phyloP scores from a whole-genome alignment of 1,140 invertebrate species.

The Drosophila lacertosa region DNA sequence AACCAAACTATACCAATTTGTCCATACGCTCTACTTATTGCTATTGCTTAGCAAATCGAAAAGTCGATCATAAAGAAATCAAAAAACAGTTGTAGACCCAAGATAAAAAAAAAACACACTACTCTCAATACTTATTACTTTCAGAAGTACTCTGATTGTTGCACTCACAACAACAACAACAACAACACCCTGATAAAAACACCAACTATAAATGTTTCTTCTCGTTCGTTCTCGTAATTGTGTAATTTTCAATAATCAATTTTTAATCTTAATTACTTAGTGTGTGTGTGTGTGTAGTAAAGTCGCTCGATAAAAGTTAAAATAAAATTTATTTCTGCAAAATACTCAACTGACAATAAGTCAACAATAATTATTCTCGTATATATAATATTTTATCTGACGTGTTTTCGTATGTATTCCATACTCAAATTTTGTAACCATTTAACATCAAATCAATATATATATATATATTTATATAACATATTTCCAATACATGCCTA shows the following conservation, averaged over 20 bases:
- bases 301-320: slow-evolving; percentile 40
- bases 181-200: slow-evolving; percentile 12
- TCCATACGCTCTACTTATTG: slow-evolving; percentile 44
- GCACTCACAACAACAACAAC: no score
- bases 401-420: slow-evolving; percentile 60
- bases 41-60: slow-evolving; percentile 49
- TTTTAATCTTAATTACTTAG: slow-evolving; percentile 54
- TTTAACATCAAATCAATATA: slow-evolving; percentile 24
- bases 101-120: not conserved
- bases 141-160: slow-evolving; percentile 11
- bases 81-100: not conserved
- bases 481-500: slow-evolving; percentile 4
- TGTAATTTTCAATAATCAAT: slow-evolving; percentile 69
- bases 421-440: slow-evolving; percentile 44
- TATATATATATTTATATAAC: slow-evolving; percentile 21
- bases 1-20: slow-evolving; percentile 16
- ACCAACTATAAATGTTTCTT: slow-evolving; percentile 61
- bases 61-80: slow-evolving; percentile 42
- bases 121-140: slow-evolving; percentile 43
- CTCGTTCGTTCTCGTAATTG: slow-evolving; percentile 76
- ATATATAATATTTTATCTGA: slow-evolving; percentile 41
- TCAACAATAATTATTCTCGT: slow-evolving; percentile 41
- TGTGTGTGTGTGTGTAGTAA: slow-evolving; percentile 71
- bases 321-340: slow-evolving; percentile 42
- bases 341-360: slow-evolving; percentile 40